phyloP scores from a whole-genome alignment of 2,888 invertebrate species.

The Alcis repandata region DNA sequence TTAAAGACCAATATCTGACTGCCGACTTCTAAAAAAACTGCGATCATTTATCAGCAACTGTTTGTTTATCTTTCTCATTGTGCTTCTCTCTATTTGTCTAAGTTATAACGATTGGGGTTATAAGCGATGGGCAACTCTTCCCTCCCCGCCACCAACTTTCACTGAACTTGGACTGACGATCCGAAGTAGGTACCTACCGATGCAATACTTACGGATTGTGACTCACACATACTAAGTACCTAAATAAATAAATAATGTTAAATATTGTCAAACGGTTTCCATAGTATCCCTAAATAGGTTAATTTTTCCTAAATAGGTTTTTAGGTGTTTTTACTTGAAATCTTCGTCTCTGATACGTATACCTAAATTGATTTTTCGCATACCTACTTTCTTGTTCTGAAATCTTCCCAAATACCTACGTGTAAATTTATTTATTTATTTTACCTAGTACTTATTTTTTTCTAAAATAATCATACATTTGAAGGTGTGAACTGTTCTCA shows the following conservation, averaged over 20 bases:
- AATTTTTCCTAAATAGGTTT: too few relatives aligned
- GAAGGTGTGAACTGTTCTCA: too few relatives aligned
- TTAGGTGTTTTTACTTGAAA: too few relatives aligned
- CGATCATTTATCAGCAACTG: not conserved
- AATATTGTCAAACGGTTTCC: not conserved
- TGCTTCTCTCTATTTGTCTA: conserved; percentile 22
- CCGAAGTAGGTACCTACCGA: conserved; percentile 15
- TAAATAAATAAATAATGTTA: conserved; percentile 6
- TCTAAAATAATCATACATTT: too few relatives aligned
- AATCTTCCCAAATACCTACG: too few relatives aligned
- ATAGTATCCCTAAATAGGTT: too few relatives aligned
- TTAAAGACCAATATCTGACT: not conserved
- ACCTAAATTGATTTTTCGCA: too few relatives aligned
- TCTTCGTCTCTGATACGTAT: too few relatives aligned
- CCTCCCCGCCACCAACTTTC: conserved; percentile 23
- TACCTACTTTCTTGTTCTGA: too few relatives aligned
- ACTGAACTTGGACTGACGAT: conserved; percentile 22
- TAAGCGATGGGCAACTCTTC: conserved; percentile 11
- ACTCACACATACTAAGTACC: not conserved
- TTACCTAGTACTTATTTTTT: too few relatives aligned
- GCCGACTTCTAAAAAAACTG: not conserved
- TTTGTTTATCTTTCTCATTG: conserved; percentile 24
- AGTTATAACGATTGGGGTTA: conserved; percentile 26
- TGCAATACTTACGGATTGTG: conserved; percentile 1
- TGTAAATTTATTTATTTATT: too few relatives aligned